A percentile compares a stretch with the other conserved stretches of the same genome.
These are phyloP conservation scores for Formica aserva DNA, from an alignment of 2,888 invertebrate genomes.

Conservation along the genomic window DNA sequence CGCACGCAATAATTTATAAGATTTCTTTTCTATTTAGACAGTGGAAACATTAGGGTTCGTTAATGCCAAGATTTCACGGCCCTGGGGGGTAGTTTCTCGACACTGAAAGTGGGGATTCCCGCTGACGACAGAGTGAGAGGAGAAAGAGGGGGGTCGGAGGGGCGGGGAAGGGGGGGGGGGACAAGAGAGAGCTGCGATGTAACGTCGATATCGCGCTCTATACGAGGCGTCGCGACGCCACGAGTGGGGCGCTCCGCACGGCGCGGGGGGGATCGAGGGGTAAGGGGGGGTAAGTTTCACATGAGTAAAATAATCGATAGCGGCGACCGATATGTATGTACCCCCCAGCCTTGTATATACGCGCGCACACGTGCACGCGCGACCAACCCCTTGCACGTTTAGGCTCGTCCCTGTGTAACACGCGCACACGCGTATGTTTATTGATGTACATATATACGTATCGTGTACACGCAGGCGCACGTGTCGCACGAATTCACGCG, in stretches of 20 bases:
- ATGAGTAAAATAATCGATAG: conserved; percentile 85
- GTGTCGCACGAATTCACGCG: conserved; percentile 58
- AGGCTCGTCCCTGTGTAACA: background rate
- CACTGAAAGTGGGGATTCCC: conserved; percentile 50
- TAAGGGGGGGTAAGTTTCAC: conserved; percentile 83
- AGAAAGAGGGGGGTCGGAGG: conserved; percentile 6
- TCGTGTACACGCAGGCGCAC: conserved; percentile 54
- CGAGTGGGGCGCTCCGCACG: conserved; percentile 76
- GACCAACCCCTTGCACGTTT: conserved; percentile 14
- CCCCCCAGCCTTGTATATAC: conserved; percentile 55
- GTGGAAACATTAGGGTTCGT: conserved; percentile 17
- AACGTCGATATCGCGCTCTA: conserved; percentile 85
- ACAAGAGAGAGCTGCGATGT: conserved; percentile 79
- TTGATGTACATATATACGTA: conserved; percentile 11
- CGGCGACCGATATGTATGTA: conserved; percentile 84
- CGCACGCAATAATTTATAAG: background rate
- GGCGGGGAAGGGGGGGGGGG: background rate
- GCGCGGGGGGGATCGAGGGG: conserved; percentile 77
- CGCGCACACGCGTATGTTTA: background rate
- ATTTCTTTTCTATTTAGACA: background rate
- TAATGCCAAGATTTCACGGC: conserved; percentile 52
- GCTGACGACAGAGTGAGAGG: conserved; percentile 61
- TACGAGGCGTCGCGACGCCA: conserved; percentile 82
- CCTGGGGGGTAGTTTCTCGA: conserved; percentile 65
- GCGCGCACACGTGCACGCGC: conserved; percentile 38